Evolutionary conservation across 2,888 invertebrate species (phyloP).

Genomic region (Drosophila lacicola): DNA sequence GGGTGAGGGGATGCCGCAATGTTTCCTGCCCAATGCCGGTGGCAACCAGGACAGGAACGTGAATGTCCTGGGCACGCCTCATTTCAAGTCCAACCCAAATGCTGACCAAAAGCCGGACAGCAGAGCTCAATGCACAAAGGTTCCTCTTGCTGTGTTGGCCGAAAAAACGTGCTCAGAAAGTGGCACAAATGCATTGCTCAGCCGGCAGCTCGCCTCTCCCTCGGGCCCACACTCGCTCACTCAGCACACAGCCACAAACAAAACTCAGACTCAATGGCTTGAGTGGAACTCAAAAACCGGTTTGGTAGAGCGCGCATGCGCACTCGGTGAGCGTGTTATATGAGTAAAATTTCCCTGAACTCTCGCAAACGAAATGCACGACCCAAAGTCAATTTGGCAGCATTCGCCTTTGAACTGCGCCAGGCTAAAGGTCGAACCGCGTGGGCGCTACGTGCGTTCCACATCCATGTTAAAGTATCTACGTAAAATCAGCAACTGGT

Average conservation of each 20-base stretch:
- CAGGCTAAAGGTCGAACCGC: constrained; percentile 64
- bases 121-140: constrained; percentile 67
- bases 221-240: background rate
- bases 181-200: constrained; percentile 64
- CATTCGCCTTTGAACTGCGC: constrained; percentile 72
- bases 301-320: constrained; percentile 44
- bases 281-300: constrained; percentile 45
- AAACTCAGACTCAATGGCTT: constrained; percentile 20
- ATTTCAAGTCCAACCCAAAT: constrained; percentile 37
- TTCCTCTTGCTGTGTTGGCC: constrained; percentile 40
- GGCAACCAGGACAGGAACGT: constrained; percentile 23
- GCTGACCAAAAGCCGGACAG: constrained; percentile 63
- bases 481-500: constrained; percentile 65
- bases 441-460: constrained; percentile 37
- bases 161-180: constrained; percentile 67
- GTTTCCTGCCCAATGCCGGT: constrained; percentile 49
- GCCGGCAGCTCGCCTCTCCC: constrained; percentile 7
- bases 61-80: constrained; percentile 57
- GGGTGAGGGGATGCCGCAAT: constrained; percentile 50
- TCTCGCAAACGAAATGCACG: constrained; percentile 20
- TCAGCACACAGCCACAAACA: background rate
- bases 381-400: constrained; percentile 24
- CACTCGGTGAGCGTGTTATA: constrained; percentile 28
- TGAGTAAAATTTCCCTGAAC: constrained; percentile 50
- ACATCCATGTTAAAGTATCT: constrained; percentile 12